Evolutionary conservation across 1,140 invertebrate genomes (phyloP), one percentile per base, ranked within the genome.

Genomic region (Lepidurus apus): DNA sequence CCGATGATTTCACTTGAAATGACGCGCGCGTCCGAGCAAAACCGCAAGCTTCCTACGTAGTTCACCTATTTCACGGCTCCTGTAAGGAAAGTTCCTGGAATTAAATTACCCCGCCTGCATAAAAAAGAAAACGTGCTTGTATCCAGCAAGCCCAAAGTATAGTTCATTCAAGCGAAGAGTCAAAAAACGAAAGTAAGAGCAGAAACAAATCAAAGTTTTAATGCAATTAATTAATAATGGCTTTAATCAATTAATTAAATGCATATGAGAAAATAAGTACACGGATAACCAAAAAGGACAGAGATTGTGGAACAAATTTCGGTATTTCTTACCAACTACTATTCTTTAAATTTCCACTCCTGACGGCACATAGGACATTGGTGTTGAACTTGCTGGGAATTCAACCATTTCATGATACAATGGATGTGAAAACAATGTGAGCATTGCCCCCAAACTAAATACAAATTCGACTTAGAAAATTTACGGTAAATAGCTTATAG

Each of bases 401-500:
- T 95, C 53, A 99, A 88, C 98, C 98, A 99, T 90, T 99, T 99
- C 86, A 98, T 95, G 83, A 99, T 99, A 86, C 98, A 99, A 86
- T 99, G 98, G 85, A 99, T 98, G 85, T 99, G 98, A 86, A 99
- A 99, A 87, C 97, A 98, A 87, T 99, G 98, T 1, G 95, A 97
- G 86, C 98, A 99, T 83, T 96, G 91, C 80, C 98, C 97, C 96
- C 97, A 98, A 80, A 98, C 97, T 92, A 86, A 80, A 87, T 88
- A 79, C 83, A 80, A 82, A 82, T 77, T 53, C 43, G 73, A 80
- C 77, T 53, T 78, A 79, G 75, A 10, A 47, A 42, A 43, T 13
- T 0, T 77, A 75, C 47, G 80, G 74, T 42, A 42, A 45, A 53
- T 42, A 80, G 75, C 24, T 65, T 77, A 77, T 76, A 42, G 44